Evolutionary conservation across 2,888 invertebrate species (phyloP).

Genomic region (Crematogaster levior): DNA sequence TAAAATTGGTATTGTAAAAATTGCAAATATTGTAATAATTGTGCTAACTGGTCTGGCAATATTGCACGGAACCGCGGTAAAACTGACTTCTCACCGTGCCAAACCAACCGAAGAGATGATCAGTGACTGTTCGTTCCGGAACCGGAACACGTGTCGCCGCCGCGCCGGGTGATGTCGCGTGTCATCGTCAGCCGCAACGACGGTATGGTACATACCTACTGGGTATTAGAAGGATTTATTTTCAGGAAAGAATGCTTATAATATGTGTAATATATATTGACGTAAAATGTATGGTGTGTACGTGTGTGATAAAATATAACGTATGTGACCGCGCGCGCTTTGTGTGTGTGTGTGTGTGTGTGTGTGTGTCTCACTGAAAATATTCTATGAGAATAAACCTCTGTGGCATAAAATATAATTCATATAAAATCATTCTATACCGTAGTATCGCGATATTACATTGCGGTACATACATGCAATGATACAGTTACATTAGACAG

Average conservation of each 20-base stretch:
- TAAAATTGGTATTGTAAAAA: not conserved
- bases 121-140: constrained; percentile 17
- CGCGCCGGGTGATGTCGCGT: constrained; percentile 62
- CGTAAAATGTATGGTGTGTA: not conserved
- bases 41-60: not conserved
- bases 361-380: not conserved
- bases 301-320: not conserved
- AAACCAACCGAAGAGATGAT: constrained; percentile 46
- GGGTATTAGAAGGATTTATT: not conserved
- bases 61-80: constrained; percentile 28
- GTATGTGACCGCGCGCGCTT: too few species aligned
- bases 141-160: constrained; percentile 59
- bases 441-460: not conserved
- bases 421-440: not conserved
- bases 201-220: not conserved
- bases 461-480: not conserved
- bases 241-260: not conserved
- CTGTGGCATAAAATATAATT: not conserved
- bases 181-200: constrained; percentile 47
- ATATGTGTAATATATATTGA: not conserved
- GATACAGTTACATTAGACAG: not conserved
- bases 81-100: constrained; percentile 20
- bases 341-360: not conserved
- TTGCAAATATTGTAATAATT: not conserved
- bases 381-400: not conserved